Base-by-base conservation (phyloP, 2,113 vertebrate species). In the Struthidea cinerea region DNA sequence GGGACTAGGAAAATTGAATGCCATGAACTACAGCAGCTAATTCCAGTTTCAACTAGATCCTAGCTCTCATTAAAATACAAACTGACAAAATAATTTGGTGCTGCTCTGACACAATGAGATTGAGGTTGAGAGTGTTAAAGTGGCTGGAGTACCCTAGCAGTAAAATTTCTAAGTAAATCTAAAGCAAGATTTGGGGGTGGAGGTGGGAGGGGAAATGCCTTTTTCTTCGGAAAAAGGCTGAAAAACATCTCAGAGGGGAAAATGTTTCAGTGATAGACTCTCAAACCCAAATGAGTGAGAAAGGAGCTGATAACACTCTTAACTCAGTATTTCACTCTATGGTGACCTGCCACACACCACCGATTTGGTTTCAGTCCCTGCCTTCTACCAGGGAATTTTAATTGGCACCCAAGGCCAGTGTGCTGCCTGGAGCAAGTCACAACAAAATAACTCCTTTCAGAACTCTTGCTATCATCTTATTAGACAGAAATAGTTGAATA, bases 11-110 rank as follows among this genome's bases (percentile, higher is more conserved):
- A 90, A 76, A 78, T 33, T 30, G 47, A 90, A 64, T 80, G 71
- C 53, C 75, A 22, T 83, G 75, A 92, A 88, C 75, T 76, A 41
- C 16, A 79, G n/a, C 18, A 83, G 53, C 76, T 88, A 44, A 90
- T 88, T 90, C 90, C 17, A 78, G 39, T 74, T 93, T 69, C 71
- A 76, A 0, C 53, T 37, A 82, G 41, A 86, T 79, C 18, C 19
- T 32, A 28, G 49, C 22, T 85, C 32, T 85, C 46, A 76, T 55
- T 67, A 73, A 86, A 88, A 85, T 68, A 82, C 32, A 22, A 88
- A 83, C 75, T 49, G 44, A 63, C 35, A 71, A 92, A 83, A 85
- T 70, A 87, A 59, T 75, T 76, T n/a, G 44, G 24, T 73, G 59
- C 28, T 85, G 41, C 35, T 42, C 22, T 73, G 55, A 60, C 53